Evolutionary conservation across 2,888 invertebrate genomes (phyloP), one percentile per base, ranked within the genome.

Genomic region (Lochmaea capreae): DNA sequence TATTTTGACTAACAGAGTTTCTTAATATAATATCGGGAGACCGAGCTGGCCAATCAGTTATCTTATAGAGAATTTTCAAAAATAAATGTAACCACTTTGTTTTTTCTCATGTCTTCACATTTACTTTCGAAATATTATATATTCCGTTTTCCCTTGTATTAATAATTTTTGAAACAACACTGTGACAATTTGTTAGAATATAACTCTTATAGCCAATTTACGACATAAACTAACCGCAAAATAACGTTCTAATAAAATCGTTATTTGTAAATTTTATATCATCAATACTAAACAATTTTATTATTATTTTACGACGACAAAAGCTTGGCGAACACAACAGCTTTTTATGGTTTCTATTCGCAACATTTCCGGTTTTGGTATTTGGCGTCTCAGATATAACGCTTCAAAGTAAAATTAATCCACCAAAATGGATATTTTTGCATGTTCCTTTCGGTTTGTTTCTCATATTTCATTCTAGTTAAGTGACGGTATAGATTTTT

Each of bases 401-500:
- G 49, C 49, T 49, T 49, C n/a, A 49, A 49, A 49, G 6, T 49
- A n/a, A 58, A 58, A 58, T 26, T 58, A 26, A 58, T 26, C 3
- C 58, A 1, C 58, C 11, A 12, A 26, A 22, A 49, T n/a, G n/a
- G 49, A n/a, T n/a, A 58, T 26, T 58, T 58, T 58, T 22, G 11
- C 26, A 11, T 22, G 58, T 58, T 58, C 22, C 58, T 58, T 58
- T 58, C 22, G 18, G 22, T 58, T 58, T 58, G 26, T 18, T 22
- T 58, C 58, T 58, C 58, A 26, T 58, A 58, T 58, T 58, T 58
- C 58, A 58, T 58, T 58, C 26, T 4, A 26, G 14, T n/a, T 49
- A 49, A 8, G 12, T 58, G 58, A 26, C 11, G 58, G 22, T 58
- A 58, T 58, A 26, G 58, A 58, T 26, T 58, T 58, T n/a, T 58